phyloP scores from a whole-genome alignment of 2,113 vertebrate species.

The Microtus oregoni region DNA sequence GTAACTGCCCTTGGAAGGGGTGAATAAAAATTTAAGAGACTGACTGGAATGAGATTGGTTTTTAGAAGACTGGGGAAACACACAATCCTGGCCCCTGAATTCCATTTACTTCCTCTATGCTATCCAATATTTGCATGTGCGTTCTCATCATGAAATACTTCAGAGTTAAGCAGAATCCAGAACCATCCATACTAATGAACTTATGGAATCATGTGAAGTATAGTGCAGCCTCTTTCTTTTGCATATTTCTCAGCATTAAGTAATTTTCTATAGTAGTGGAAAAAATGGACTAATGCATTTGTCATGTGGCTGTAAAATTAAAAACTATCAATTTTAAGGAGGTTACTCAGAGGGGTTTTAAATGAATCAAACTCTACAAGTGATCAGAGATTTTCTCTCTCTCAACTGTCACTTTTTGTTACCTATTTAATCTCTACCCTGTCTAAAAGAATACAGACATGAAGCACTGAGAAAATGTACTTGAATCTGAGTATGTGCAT shows the following conservation, averaged over 20 bases:
- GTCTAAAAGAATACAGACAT: neutral
- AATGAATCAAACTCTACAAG: neutral
- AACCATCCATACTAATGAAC: no score
- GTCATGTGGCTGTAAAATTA: neutral
- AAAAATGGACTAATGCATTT: neutral
- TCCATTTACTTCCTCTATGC: neutral
- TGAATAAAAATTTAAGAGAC: neutral
- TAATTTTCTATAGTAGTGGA: neutral
- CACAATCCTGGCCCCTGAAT: no score
- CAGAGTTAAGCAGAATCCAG: neutral
- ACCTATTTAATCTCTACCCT: neutral
- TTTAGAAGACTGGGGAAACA: neutral
- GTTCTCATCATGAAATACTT: neutral
- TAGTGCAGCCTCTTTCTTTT: neutral
- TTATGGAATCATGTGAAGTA: neutral
- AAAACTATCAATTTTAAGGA: neutral
- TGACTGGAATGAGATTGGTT: neutral
- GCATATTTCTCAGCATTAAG: neutral
- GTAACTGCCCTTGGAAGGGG: accelerated
- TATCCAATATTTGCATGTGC: no score
- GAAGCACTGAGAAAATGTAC: neutral
- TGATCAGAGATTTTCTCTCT: neutral
- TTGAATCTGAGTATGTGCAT: neutral
- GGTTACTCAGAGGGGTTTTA: neutral
- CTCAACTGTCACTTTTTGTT: neutral